Conservation (phyloP, 1,140 invertebrate species). For the Aradophagus sp. region DNA sequence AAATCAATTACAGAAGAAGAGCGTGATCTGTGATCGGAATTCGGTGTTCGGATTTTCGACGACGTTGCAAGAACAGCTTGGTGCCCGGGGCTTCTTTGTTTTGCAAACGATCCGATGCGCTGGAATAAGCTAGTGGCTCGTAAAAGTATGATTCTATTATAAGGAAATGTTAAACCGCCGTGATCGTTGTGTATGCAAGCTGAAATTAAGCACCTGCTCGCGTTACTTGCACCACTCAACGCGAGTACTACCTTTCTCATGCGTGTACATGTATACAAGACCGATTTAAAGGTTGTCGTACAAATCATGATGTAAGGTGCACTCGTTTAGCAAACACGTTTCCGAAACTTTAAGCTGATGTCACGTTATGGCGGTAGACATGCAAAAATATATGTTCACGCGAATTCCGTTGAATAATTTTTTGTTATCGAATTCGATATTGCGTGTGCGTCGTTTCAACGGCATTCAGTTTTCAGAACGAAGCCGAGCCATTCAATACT, state of each 20-base stretch:
- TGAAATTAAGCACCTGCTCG: slow-evolving; percentile 53
- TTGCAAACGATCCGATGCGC: slow-evolving; percentile 28
- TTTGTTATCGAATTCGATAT: slow-evolving; percentile 16
- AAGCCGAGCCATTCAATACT: too few species aligned
- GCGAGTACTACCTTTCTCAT: slow-evolving; percentile 29
- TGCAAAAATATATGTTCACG: slow-evolving; percentile 14
- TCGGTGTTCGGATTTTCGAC: slow-evolving; percentile 2
- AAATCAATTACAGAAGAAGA: too few species aligned
- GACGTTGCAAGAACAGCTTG: slow-evolving; percentile 1
- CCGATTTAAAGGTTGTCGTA: slow-evolving; percentile 44
- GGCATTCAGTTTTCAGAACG: too few species aligned
- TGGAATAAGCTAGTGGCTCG: slow-evolving; percentile 28
- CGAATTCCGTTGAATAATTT: slow-evolving; percentile 16
- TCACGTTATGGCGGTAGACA: slow-evolving; percentile 7
- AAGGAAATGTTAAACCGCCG: slow-evolving; percentile 35
- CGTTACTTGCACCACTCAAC: slow-evolving; percentile 44
- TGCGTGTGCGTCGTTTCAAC: too few species aligned
- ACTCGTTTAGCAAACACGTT: slow-evolving; percentile 45
- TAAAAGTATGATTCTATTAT: slow-evolving; percentile 54
- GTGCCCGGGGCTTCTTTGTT: slow-evolving; percentile 10
- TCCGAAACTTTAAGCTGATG: slow-evolving; percentile 30
- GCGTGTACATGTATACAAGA: slow-evolving; percentile 19
- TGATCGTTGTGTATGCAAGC: slow-evolving; percentile 38
- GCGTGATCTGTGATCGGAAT: too few species aligned
- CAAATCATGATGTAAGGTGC: slow-evolving; percentile 50